These are phyloP conservation scores for Callimorpha dominula DNA, from an alignment of 2,888 invertebrate species.

Conservation along the genomic window DNA sequence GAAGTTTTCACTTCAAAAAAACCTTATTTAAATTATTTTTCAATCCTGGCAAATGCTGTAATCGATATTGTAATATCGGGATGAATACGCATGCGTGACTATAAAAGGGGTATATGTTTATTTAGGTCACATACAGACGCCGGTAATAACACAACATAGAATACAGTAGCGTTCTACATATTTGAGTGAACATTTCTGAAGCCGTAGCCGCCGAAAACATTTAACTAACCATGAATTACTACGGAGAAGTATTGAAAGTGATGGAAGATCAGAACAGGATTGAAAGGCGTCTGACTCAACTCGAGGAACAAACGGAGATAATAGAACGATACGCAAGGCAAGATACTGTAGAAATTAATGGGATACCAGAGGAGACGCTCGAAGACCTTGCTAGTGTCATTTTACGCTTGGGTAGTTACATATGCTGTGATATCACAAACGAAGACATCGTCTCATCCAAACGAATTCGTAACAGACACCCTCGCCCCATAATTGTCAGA, in stretches of 20 bases:
- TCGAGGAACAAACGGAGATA: not conserved
- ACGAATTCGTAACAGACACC: not conserved
- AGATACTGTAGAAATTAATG: conserved; percentile 11
- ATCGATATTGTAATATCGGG: not conserved
- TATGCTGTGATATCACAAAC: not conserved
- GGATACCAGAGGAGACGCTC: conserved; percentile 1
- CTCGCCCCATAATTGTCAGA: conserved; percentile 7
- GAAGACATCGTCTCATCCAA: not conserved
- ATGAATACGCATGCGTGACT: conserved; percentile 8
- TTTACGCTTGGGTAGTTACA: not conserved
- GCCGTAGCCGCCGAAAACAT: not conserved
- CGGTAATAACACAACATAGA: not conserved
- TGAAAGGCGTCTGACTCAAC: not conserved
- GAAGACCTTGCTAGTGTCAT: conserved; percentile 1
- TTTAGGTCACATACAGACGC: not conserved
- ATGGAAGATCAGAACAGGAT: conserved; percentile 4
- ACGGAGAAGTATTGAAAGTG: not conserved
- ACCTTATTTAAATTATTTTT: not conserved
- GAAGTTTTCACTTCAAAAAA: too few relatives aligned
- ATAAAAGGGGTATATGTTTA: not conserved
- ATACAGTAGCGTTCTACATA: not conserved
- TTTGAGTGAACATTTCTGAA: not conserved
- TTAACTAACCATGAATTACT: not conserved
- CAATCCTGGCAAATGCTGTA: not conserved
- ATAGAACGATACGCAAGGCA: not conserved